These are phyloP conservation scores for Paguma larvata DNA, from an alignment of 2,797 vertebrate genomes.

Conservation along the genomic window DNA sequence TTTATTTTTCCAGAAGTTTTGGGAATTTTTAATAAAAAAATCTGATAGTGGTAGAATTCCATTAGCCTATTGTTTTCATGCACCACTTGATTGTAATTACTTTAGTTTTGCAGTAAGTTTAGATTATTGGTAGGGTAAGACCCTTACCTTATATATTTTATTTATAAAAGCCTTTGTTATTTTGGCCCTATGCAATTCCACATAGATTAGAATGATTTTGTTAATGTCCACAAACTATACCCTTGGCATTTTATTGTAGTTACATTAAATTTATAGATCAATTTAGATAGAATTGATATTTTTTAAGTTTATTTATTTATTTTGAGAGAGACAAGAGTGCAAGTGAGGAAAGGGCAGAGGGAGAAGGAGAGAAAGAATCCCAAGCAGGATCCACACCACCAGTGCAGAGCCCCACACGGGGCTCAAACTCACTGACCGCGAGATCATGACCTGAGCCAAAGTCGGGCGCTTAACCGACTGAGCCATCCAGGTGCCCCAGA, in stretches of 20 bases:
- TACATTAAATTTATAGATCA: background rate
- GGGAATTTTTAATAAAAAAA: slow-evolving; percentile 1
- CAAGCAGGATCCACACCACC: too few species aligned
- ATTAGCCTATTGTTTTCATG: background rate
- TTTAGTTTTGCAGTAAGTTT: slow-evolving; percentile 35
- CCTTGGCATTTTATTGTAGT: background rate
- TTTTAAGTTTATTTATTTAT: too few species aligned
- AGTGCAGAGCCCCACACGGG: too few species aligned
- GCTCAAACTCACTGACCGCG: too few species aligned
- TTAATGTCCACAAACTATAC: background rate
- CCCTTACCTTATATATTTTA: background rate
- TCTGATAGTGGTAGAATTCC: background rate
- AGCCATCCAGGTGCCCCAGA: background rate
- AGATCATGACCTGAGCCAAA: too few species aligned
- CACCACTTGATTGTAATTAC: background rate
- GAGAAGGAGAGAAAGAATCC: too few species aligned
- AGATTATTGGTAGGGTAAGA: background rate
- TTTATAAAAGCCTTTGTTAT: background rate
- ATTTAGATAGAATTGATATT: background rate
- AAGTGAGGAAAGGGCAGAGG: too few species aligned
- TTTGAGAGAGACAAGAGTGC: too few species aligned
- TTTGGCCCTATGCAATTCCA: background rate
- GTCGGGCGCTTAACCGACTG: too few species aligned
- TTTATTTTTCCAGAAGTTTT: background rate
- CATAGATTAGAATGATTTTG: background rate